Percentiles rank a stretch among this genome's conserved stretches.
Conservation (phyloP, 2,888 invertebrate species). For the Graphium colonna region DNA sequence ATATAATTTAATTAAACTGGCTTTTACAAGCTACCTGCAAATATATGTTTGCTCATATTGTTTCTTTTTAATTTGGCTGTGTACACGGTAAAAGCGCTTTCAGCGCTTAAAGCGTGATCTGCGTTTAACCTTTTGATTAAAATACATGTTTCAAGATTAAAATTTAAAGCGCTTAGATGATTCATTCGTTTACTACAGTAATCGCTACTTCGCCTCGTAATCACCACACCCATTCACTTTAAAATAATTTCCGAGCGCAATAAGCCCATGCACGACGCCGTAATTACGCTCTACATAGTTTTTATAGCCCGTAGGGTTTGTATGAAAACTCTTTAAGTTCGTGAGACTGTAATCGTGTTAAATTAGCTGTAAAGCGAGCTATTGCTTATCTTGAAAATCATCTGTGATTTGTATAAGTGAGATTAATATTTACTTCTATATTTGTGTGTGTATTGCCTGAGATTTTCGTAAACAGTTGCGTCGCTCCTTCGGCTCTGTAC, state of each 20-base stretch:
- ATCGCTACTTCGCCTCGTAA: slow-evolving; percentile 60
- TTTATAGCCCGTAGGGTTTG: slow-evolving; percentile 7
- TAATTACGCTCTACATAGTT: slow-evolving; percentile 27
- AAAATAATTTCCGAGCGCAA: slow-evolving; percentile 69
- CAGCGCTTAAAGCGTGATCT: background rate
- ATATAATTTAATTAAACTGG: background rate
- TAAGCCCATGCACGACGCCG: slow-evolving; percentile 45
- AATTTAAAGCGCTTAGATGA: slow-evolving; percentile 54
- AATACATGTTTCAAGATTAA: slow-evolving; percentile 34
- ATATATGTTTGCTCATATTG: background rate
- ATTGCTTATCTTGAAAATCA: background rate
- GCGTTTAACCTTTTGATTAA: slow-evolving; percentile 12
- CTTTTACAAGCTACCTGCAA: background rate
- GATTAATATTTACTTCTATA: too few relatives aligned
- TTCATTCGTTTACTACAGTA: slow-evolving; percentile 61
- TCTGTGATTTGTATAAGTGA: background rate
- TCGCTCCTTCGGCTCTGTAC: too few relatives aligned
- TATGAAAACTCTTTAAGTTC: slow-evolving; percentile 46
- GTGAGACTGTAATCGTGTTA: slow-evolving; percentile 41
- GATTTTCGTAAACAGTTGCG: too few relatives aligned
- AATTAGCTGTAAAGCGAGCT: background rate
- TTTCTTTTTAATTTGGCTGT: background rate
- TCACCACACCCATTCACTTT: slow-evolving; percentile 68
- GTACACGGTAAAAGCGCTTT: background rate
- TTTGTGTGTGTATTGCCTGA: too few relatives aligned